Percentiles rank a stretch among this genome's conserved stretches.
Evolutionary conservation across 2,888 invertebrate species (phyloP).

Genomic region (Tetropium fuscum): DNA sequence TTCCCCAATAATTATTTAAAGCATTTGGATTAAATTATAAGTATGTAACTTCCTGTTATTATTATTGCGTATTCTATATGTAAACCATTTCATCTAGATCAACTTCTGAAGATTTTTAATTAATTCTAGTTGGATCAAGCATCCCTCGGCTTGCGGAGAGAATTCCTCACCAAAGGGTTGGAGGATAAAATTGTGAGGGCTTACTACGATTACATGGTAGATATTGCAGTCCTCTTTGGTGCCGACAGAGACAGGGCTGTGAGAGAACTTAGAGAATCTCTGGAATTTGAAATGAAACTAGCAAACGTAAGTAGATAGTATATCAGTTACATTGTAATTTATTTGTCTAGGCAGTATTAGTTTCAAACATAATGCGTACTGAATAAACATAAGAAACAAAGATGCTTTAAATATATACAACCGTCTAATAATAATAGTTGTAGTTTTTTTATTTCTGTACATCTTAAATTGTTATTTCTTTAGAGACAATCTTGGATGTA

Average conservation of each 20-base stretch:
- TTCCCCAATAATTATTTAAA: no score
- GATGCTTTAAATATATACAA: no score
- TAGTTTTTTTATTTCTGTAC: no score
- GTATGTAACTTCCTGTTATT: no score
- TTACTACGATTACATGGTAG: slow-evolving; percentile 89
- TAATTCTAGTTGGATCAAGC: slow-evolving; percentile 85
- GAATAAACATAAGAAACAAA: no score
- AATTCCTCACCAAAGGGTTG: slow-evolving; percentile 86
- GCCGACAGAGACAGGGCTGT: slow-evolving; percentile 78
- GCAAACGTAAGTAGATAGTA: slow-evolving; percentile 82
- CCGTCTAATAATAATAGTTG: no score
- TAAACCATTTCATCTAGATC: no score
- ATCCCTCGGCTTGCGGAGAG: slow-evolving; percentile 84
- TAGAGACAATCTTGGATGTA: no score
- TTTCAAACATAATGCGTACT: background rate
- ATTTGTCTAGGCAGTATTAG: background rate
- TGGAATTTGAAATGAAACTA: slow-evolving; percentile 89
- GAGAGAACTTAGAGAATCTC: slow-evolving; percentile 80
- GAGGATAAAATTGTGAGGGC: slow-evolving; percentile 88
- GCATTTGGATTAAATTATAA: no score
- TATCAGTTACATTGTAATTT: background rate
- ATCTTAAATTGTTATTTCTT: no score
- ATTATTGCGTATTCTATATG: no score
- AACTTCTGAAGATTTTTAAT: no score
- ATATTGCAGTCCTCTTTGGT: slow-evolving; percentile 87